Evolutionary conservation across 2,797 vertebrate species (phyloP).

Genomic region (Etheostoma nigrum): DNA sequence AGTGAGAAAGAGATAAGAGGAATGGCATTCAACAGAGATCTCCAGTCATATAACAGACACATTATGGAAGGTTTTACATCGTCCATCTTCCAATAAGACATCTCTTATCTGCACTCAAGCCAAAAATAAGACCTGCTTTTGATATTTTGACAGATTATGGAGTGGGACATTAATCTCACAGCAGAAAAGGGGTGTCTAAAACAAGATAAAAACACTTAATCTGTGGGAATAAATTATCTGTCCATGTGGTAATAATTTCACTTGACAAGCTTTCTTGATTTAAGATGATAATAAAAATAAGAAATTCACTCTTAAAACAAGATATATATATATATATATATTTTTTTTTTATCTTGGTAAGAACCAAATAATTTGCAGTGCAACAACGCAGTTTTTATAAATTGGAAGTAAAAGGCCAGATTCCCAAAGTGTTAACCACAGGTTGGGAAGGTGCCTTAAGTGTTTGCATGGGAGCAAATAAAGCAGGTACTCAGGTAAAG

Average conservation of each 20-base stretch:
- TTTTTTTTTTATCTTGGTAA: no score
- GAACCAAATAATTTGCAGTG: no score
- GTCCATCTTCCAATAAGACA: background rate
- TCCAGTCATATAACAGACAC: background rate
- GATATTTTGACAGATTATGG: background rate
- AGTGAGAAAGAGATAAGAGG: background rate
- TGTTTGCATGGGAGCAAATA: background rate
- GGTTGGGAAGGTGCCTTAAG: background rate
- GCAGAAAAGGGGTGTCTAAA: no score
- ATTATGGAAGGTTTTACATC: no score
- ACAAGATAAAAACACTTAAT: no score
- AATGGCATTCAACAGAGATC: background rate
- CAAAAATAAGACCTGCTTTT: background rate
- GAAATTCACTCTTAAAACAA: no score
- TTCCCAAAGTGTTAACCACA: background rate
- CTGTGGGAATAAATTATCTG: no score
- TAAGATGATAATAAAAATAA: no score
- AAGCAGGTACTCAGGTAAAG: background rate
- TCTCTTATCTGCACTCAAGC: background rate
- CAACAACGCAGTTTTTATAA: background rate
- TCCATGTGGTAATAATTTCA: no score
- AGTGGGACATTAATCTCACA: no score
- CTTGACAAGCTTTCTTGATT: no score
- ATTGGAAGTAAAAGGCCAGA: background rate
- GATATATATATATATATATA: no score